Evolutionary conservation across 2,888 invertebrate species (phyloP).

Genomic region (Ecliptopera silaceata): DNA sequence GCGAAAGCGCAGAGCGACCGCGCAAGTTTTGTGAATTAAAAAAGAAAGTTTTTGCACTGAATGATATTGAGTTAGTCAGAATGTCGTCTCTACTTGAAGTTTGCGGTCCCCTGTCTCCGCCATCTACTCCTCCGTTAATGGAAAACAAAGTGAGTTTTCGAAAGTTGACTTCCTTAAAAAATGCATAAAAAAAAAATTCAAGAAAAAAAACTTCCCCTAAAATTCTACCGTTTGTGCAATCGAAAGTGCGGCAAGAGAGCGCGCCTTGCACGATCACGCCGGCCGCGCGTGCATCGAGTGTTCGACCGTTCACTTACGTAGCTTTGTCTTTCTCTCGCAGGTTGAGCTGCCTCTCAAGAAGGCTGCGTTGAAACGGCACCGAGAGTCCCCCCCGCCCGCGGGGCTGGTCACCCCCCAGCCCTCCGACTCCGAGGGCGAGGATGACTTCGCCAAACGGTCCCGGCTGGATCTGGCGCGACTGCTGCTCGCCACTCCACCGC

Average conservation of each 20-base stretch:
- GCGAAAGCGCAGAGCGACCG: slow-evolving; percentile 54
- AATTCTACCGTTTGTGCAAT: slow-evolving; percentile 60
- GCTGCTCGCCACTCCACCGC: slow-evolving; percentile 82
- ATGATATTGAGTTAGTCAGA: slow-evolving; percentile 62
- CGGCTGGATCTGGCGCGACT: slow-evolving; percentile 81
- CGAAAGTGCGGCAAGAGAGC: slow-evolving; percentile 62
- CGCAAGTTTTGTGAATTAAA: slow-evolving; percentile 77
- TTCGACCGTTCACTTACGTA: slow-evolving; percentile 74
- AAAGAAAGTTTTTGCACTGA: slow-evolving; percentile 71
- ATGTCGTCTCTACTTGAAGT: slow-evolving; percentile 76
- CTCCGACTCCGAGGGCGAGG: slow-evolving; percentile 92
- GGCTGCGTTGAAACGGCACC: slow-evolving; percentile 65
- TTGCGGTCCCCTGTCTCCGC: slow-evolving; percentile 86
- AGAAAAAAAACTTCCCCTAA: slow-evolving; percentile 23
- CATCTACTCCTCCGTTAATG: slow-evolving; percentile 88
- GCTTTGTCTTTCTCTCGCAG: slow-evolving; percentile 73
- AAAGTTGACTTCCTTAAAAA: slow-evolving; percentile 32
- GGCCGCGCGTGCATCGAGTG: slow-evolving; percentile 63
- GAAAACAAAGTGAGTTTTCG: slow-evolving; percentile 78
- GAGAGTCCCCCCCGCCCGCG: slow-evolving; percentile 59
- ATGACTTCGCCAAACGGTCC: slow-evolving; percentile 72
- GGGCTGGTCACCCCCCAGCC: slow-evolving; percentile 90
- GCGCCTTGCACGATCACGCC: slow-evolving; percentile 68
- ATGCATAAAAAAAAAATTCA: slow-evolving; percentile 14
- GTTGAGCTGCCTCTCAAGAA: slow-evolving; percentile 73